A percentile compares a stretch with the other conserved stretches of the same genome.
phyloP scores from a whole-genome alignment of 2,113 vertebrate species.

The Ardeotis arabs region DNA sequence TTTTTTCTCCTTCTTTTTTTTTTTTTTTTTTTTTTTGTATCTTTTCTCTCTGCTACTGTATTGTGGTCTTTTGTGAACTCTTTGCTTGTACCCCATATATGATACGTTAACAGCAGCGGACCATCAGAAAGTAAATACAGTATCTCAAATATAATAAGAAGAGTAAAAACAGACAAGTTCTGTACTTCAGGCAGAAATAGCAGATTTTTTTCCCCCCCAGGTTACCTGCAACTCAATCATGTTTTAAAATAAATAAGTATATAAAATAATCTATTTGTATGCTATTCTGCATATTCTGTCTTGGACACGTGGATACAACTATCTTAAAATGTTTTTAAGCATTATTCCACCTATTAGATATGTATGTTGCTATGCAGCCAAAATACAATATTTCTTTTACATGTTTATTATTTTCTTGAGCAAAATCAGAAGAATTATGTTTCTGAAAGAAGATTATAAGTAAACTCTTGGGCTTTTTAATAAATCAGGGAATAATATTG shows the following conservation, averaged over 20 bases:
- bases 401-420: constrained; percentile 1
- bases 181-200: background rate
- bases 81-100: background rate
- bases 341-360: background rate
- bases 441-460: background rate
- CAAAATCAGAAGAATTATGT: background rate
- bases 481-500: background rate
- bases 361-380: background rate
- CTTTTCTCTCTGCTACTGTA: background rate
- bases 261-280: background rate
- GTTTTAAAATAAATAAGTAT: background rate
- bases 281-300: background rate
- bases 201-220: background rate
- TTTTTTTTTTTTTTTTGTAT: background rate
- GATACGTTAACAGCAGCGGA: background rate
- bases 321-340: constrained; percentile 5
- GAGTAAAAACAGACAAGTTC: background rate
- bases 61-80: background rate
- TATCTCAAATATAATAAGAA: background rate
- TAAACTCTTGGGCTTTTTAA: background rate
- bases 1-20: background rate
- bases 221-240: background rate
- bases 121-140: background rate
- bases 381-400: background rate
- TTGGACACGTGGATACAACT: background rate